Evolutionary conservation across 1,140 invertebrate genomes (phyloP), one percentile per base, ranked within the genome.

Genomic region (Adoxophyes honmai): DNA sequence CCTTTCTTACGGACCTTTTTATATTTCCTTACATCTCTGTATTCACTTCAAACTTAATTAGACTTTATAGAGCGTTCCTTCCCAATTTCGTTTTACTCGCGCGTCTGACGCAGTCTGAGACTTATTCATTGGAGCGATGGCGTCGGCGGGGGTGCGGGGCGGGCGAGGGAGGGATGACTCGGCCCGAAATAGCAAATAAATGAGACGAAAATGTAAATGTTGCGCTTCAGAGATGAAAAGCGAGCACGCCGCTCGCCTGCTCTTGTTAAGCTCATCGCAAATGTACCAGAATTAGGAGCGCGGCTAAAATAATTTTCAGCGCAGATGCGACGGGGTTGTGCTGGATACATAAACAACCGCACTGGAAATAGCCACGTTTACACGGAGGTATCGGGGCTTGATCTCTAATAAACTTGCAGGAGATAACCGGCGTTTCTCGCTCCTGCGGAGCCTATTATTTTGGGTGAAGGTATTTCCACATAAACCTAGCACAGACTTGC

Each of bases 191-290:
- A 88, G 85, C 85, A 84, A 85, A 86, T 88, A 88, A 88, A 88
- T 88, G 85, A 88, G 85, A 88, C 85, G 85, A 88, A 88, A 88
- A 88, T 88, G 85, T 88, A 86, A 88, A 88, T 88, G 85, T 86
- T 80, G 82, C 82, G 85, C 78, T 86, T 86, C 82, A 77, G 79
- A 88, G 85, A 88, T 88, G 85, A 88, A 88, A 88, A 86, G 81
- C 81, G 73, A 63, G 78, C 78, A 81, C 64, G 76, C 77, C 82
- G 81, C 75, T 77, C 68, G 73, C 78, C 63, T 76, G 75, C 68
- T 83, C 84, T 84, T 83, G 82, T 82, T 88, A 85, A 85, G 81
- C 81, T 82, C 79, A 78, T 81, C 78, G 81, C 85, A 82, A 85
- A 88, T 88, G 82, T 86, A 83, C 77, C 82, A 81, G 79, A 88